Evolutionary conservation across 2,797 vertebrate species (phyloP).

Genomic region (Cercopithecus diana): DNA sequence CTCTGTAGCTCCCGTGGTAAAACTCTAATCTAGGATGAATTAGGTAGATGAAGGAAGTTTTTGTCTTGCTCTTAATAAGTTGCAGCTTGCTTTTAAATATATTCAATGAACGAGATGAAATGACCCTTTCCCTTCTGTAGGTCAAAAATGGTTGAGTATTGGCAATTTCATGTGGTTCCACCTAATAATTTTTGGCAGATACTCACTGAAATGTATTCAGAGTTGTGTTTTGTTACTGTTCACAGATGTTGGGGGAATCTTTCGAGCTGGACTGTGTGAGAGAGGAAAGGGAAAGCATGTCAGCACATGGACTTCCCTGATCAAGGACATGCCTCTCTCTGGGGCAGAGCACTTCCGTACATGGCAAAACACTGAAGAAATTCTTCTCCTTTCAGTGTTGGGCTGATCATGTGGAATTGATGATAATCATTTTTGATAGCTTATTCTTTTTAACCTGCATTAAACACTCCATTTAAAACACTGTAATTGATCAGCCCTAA

Average conservation of each 20-base stretch:
- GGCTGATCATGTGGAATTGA: background rate
- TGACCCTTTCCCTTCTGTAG: background rate
- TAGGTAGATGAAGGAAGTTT: background rate
- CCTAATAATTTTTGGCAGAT: background rate
- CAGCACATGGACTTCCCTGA: background rate
- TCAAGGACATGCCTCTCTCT: background rate
- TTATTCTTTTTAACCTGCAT: background rate
- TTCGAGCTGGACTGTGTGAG: background rate
- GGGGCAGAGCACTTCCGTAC: fast-evolving
- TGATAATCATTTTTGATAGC: background rate
- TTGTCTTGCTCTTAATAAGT: background rate
- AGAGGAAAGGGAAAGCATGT: background rate
- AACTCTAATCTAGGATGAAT: background rate
- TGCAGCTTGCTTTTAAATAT: background rate
- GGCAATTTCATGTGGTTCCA: background rate
- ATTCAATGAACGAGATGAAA: background rate
- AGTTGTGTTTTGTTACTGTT: background rate
- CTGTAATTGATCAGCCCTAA: background rate
- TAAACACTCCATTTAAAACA: background rate
- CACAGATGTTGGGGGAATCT: background rate
- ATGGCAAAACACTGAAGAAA: no score
- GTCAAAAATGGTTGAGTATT: background rate
- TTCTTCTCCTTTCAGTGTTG: background rate
- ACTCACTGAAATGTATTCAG: background rate
- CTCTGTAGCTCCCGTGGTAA: background rate